Evolutionary conservation across 2,113 vertebrate species (phyloP).

Genomic region (Dicrurus megarhynchus): DNA sequence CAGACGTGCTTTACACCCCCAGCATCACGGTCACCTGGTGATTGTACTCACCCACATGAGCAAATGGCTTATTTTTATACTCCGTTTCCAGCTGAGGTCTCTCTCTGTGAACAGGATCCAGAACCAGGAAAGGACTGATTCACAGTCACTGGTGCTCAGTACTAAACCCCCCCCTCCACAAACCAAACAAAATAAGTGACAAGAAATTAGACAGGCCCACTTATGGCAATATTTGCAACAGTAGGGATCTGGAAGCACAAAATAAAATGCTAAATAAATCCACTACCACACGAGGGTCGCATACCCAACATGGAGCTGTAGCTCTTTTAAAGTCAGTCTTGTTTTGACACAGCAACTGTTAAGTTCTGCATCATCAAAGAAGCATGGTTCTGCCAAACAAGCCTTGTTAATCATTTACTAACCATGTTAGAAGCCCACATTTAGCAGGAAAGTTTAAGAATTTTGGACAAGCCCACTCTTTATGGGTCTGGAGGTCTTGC

Average conservation of each 20-base stretch:
- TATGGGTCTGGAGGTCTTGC: neutral
- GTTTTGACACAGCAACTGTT: neutral
- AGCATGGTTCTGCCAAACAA: neutral
- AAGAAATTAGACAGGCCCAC: neutral
- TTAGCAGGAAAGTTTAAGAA: neutral
- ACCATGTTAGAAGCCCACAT: neutral
- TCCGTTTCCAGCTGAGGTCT: slow-evolving; percentile 50
- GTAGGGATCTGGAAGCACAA: slow-evolving; percentile 44
- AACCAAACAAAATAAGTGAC: neutral
- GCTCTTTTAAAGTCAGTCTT: neutral
- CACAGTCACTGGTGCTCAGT: slow-evolving; percentile 70
- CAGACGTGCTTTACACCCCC: neutral
- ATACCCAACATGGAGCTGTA: neutral
- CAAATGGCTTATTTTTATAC: slow-evolving; percentile 81
- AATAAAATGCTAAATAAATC: neutral
- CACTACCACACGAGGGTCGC: neutral
- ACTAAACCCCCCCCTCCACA: neutral
- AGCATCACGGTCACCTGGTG: neutral
- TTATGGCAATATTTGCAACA: neutral
- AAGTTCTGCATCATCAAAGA: neutral
- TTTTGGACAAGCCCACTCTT: neutral
- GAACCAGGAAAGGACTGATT: slow-evolving; percentile 37
- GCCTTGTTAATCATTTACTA: neutral
- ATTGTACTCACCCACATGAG: slow-evolving; percentile 27
- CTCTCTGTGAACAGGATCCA: slow-evolving; percentile 32